Evolutionary conservation across 2,888 invertebrate species (phyloP).

Genomic region (Drosophila neotestacea): DNA sequence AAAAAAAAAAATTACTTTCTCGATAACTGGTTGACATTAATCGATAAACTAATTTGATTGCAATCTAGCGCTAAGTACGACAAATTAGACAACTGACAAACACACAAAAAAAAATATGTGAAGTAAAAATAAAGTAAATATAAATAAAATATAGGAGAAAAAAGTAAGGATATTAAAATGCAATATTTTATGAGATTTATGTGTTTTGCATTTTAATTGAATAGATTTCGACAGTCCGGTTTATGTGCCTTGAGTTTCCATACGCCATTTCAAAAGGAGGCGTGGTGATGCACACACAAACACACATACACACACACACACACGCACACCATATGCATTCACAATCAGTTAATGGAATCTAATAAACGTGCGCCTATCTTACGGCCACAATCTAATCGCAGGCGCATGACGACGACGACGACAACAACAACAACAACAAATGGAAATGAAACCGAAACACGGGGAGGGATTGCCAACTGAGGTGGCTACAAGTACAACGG

Average conservation of each 20-base stretch:
- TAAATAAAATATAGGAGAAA: conserved; percentile 1
- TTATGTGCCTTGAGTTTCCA: conserved; percentile 11
- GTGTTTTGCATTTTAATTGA: conserved; percentile 68
- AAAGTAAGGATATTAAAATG: conserved; percentile 51
- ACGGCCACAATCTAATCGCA: conserved; percentile 73
- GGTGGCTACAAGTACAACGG: conserved; percentile 33
- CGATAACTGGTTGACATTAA: conserved; percentile 3
- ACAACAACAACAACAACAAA: conserved; percentile 15
- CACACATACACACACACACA: conserved; percentile 12
- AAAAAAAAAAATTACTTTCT: neutral
- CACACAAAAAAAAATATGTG: neutral
- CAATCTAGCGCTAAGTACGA: conserved; percentile 37
- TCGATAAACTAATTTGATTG: conserved; percentile 23
- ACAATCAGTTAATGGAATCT: conserved; percentile 82
- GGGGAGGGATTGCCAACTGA: conserved; percentile 16
- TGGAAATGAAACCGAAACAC: conserved; percentile 8
- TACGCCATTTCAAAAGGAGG: conserved; percentile 46
- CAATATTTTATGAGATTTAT: conserved; percentile 70
- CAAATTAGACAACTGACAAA: conserved; percentile 41
- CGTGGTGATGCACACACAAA: conserved; percentile 47
- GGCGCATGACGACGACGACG: conserved; percentile 54
- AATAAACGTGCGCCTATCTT: conserved; percentile 79
- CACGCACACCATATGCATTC: conserved; percentile 35
- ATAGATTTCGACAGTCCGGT: conserved; percentile 69
- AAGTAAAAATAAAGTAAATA: conserved; percentile 15